Percentiles rank a stretch among this genome's conserved stretches.
Evolutionary conservation across 1,140 invertebrate species (phyloP).

Genomic region (Hycleus phaleratus): DNA sequence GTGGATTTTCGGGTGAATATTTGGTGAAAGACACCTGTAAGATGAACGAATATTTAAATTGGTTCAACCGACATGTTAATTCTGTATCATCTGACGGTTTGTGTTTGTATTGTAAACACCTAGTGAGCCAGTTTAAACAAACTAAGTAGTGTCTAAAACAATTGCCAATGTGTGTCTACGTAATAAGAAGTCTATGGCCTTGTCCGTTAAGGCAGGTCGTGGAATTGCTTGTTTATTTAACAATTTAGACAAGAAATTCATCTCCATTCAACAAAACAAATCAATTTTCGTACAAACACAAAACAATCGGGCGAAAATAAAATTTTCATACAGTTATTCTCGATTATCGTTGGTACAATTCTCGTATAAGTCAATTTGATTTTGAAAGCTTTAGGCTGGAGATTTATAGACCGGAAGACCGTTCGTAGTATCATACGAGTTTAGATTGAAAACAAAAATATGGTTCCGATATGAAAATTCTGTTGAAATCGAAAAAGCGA

Average conservation of each 20-base stretch:
- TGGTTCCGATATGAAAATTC: too few relatives aligned
- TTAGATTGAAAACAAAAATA: too few relatives aligned
- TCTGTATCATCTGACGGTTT: conserved; percentile 29
- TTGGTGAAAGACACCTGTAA: conserved; percentile 9
- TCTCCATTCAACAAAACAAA: not conserved
- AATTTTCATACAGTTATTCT: not conserved
- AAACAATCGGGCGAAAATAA: not conserved
- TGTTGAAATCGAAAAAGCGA: too few relatives aligned
- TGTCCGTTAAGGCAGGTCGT: conserved; percentile 6
- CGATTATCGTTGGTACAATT: not conserved
- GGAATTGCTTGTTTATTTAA: conserved; percentile 3
- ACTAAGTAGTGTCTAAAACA: conserved; percentile 23
- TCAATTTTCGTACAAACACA: not conserved
- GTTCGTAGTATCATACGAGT: too few relatives aligned
- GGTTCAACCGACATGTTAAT: conserved; percentile 18
- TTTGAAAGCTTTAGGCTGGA: too few relatives aligned
- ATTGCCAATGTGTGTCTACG: conserved; percentile 16
- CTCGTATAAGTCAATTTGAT: not conserved
- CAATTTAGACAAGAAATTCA: not conserved
- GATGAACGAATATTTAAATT: conserved; percentile 14
- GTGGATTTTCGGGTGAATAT: not conserved
- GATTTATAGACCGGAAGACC: too few relatives aligned
- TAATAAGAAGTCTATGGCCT: not conserved
- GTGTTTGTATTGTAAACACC: conserved; percentile 31
- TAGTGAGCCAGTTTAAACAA: conserved; percentile 31